A percentile compares a stretch with the other conserved stretches of the same genome.
Evolutionary conservation across 2,797 vertebrate genomes (phyloP).

Genomic region (Capromys pilorides): DNA sequence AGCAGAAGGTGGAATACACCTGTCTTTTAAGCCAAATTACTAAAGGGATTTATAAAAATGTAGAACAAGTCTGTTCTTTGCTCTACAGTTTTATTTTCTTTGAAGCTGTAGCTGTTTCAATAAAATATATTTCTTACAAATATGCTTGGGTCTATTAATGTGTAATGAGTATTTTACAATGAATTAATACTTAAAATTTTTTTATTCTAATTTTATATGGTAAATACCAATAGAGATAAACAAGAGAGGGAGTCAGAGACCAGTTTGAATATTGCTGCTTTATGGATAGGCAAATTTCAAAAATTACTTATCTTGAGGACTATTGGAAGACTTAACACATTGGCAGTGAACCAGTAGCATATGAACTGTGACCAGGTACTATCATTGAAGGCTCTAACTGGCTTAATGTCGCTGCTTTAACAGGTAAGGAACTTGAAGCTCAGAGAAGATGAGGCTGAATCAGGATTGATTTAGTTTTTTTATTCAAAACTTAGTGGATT

Average conservation of each 20-base stretch:
- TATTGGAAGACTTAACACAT: background rate
- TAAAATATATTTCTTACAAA: background rate
- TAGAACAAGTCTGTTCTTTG: background rate
- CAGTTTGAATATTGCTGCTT: background rate
- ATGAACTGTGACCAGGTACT: background rate
- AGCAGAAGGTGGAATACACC: background rate
- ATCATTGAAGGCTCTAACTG: background rate
- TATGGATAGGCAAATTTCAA: background rate
- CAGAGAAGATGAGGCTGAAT: conserved; percentile 41
- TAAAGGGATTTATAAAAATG: conserved; percentile 3
- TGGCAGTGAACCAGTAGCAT: background rate
- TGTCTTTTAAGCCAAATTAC: conserved; percentile 3
- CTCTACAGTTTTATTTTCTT: background rate
- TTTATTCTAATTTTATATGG: background rate
- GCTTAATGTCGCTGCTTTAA: background rate
- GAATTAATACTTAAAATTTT: background rate
- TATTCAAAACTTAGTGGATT: background rate
- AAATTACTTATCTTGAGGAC: background rate
- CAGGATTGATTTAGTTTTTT: conserved; percentile 37
- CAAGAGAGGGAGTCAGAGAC: background rate
- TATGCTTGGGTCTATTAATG: background rate
- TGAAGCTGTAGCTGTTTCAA: background rate
- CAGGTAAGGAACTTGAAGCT: conserved; percentile 15
- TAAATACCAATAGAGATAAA: background rate
- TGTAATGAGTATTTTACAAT: background rate